Conservation (phyloP, 2,888 invertebrate genomes). For the Acheta domesticus region DNA sequence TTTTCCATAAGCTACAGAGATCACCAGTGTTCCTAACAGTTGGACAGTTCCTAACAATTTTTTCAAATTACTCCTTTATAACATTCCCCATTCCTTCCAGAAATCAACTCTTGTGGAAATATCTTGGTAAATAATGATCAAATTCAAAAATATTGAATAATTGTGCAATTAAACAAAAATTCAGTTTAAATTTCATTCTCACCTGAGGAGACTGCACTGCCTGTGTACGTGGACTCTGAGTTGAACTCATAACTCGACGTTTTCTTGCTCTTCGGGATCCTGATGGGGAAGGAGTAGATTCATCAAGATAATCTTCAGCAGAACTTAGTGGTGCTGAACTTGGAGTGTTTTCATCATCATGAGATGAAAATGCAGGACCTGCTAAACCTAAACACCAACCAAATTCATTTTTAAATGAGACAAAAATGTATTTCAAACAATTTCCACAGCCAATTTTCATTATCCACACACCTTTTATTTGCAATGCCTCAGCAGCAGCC, state of each 20-base stretch:
- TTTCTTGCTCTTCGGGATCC: constrained; percentile 25
- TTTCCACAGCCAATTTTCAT: too few species aligned
- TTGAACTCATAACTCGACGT: constrained; percentile 22
- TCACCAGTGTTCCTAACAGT: too few species aligned
- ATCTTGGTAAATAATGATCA: too few species aligned
- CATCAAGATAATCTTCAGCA: constrained; percentile 28
- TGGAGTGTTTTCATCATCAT: constrained; percentile 27
- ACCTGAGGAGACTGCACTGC: not conserved
- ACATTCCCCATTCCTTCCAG: too few species aligned
- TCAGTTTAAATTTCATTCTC: not conserved
- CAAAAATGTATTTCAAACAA: too few species aligned
- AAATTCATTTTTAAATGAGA: too few species aligned
- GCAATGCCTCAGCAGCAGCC: constrained; percentile 50
- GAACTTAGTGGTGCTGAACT: not conserved
- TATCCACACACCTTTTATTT: constrained; percentile 40
- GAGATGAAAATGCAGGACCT: constrained; percentile 32
- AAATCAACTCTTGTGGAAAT: too few species aligned
- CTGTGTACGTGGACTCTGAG: constrained; percentile 18
- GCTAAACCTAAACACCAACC: constrained; percentile 28
- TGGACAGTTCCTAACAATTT: too few species aligned
- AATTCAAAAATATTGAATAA: too few species aligned
- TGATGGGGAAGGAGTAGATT: constrained; percentile 24
- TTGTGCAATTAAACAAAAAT: too few species aligned
- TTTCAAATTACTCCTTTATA: too few species aligned
- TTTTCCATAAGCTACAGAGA: too few species aligned